Percentiles rank a stretch among this genome's conserved stretches.
Evolutionary conservation across 2,888 invertebrate genomes (phyloP).

Genomic region (Lasioglossum calceatum): DNA sequence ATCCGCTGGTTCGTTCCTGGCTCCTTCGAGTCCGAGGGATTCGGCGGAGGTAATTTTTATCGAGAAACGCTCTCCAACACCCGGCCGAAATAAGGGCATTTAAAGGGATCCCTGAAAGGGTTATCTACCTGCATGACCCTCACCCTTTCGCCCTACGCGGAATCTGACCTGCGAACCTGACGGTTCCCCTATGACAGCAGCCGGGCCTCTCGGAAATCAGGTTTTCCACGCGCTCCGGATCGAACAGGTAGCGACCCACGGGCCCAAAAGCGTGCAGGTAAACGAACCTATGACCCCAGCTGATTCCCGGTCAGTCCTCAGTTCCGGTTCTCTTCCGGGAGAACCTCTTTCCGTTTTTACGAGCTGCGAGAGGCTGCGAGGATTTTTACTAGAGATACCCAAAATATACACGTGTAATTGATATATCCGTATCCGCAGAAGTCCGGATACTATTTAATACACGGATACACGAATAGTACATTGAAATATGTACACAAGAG

Average conservation of each 20-base stretch:
- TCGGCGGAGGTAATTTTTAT: constrained; percentile 25
- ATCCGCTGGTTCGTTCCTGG: neutral
- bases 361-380: neutral
- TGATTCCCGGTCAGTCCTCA: constrained; percentile 13
- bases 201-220: constrained; percentile 62
- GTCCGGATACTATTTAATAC: too few species aligned
- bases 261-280: constrained; percentile 78
- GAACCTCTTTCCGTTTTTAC: neutral
- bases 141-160: constrained; percentile 71
- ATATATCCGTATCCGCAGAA: too few species aligned
- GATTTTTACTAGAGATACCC: neutral
- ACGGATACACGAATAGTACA: too few species aligned
- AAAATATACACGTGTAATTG: too few species aligned
- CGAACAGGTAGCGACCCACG: constrained; percentile 62
- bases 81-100: constrained; percentile 74
- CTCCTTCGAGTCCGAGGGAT: constrained; percentile 26
- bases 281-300: constrained; percentile 73
- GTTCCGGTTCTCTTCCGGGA: constrained; percentile 26
- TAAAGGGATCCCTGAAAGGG: constrained; percentile 79
- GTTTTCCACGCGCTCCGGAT: constrained; percentile 67
- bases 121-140: constrained; percentile 82
- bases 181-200: constrained; percentile 25
- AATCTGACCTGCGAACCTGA: constrained; percentile 73
- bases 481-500: too few species aligned
- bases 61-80: constrained; percentile 14